phyloP scores from a whole-genome alignment of 1,140 invertebrate species.

The Sarcophaga bullata region DNA sequence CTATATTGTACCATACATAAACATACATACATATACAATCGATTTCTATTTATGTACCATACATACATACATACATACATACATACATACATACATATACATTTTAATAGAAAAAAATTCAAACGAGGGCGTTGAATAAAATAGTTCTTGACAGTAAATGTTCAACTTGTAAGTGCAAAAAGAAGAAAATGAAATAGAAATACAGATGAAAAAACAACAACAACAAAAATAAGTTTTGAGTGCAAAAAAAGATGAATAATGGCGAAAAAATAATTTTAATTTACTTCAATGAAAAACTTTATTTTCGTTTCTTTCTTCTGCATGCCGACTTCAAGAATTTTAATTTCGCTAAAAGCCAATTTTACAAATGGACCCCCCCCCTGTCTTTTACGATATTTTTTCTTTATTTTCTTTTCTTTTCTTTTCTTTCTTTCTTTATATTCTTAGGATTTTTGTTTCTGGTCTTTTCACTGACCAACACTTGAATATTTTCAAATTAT shows the following conservation, averaged over 20 bases:
- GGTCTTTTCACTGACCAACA: no score
- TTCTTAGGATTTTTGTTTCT: no score
- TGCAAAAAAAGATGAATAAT: neutral
- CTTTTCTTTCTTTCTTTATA: no score
- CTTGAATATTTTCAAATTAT: no score
- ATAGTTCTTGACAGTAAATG: conserved; percentile 18
- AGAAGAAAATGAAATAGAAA: neutral
- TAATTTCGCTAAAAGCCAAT: conserved; percentile 37
- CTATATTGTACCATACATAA: no score
- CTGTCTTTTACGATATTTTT: neutral
- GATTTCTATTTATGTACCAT: neutral
- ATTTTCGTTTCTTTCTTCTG: neutral
- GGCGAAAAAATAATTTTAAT: conserved; percentile 22
- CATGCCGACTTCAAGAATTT: conserved; percentile 4
- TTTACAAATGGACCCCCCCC: conserved; percentile 28
- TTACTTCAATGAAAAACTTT: conserved; percentile 22
- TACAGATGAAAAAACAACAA: neutral
- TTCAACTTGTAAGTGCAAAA: neutral
- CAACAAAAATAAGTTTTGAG: neutral
- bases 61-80: neutral
- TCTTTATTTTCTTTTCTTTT: no score
- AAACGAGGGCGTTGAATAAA: neutral
- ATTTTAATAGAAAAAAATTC: neutral
- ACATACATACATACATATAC: neutral
- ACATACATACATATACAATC: no score